phyloP scores from a whole-genome alignment of 2,113 vertebrate genomes.

The Chaetorhynchus papuensis region DNA sequence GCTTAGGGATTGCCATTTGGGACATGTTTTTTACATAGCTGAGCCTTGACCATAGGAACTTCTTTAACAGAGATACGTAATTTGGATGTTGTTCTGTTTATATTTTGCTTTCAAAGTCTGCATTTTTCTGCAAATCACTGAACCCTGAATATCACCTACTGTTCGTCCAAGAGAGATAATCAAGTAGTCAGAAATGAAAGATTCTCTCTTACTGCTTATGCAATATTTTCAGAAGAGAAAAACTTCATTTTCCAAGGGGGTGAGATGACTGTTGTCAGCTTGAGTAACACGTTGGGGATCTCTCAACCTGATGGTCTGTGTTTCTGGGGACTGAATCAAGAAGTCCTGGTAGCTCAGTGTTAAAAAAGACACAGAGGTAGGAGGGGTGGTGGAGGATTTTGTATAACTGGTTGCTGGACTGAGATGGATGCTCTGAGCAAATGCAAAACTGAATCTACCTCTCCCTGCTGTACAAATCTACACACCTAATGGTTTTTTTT shows the following conservation, averaged over 20 bases:
- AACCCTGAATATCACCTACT: neutral
- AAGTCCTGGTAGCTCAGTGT: neutral
- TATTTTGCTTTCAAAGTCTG: neutral
- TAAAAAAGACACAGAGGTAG: neutral
- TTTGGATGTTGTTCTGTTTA: neutral
- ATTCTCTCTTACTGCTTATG: neutral
- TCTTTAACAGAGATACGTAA: neutral
- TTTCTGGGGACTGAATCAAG: neutral
- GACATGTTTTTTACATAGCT: neutral
- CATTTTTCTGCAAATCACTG: neutral
- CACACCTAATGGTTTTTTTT: neutral
- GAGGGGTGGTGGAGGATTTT: neutral
- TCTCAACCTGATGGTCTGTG: neutral
- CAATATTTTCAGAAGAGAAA: neutral
- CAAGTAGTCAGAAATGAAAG: neutral
- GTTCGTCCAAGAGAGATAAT: neutral
- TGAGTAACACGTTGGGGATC: neutral
- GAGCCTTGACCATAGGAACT: neutral
- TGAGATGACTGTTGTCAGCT: neutral
- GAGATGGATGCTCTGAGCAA: neutral
- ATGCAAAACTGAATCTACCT: neutral
- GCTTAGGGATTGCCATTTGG: neutral
- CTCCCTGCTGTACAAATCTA: neutral
- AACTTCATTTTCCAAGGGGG: neutral
- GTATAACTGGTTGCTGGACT: neutral